Base-by-base conservation (phyloP, 2,797 vertebrate species). In the Oophaga sylvatica region DNA sequence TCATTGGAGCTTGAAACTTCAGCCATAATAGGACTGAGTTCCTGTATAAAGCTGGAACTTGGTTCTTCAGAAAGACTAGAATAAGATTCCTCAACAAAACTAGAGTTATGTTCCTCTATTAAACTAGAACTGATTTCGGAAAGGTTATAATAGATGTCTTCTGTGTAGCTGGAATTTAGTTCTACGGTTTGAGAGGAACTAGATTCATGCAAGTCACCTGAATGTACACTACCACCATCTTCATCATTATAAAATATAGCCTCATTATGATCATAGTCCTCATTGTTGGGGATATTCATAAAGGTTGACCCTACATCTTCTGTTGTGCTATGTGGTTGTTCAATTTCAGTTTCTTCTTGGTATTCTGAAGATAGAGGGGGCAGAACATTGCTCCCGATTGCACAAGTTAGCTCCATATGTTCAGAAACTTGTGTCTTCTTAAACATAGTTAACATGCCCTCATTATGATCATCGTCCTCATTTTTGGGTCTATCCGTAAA, bases 11-110 rank as follows among this genome's bases (percentile, higher is more conserved):
- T 89, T 20, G 68, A 20, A 11, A 1, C 26, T 78, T 86, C 83
- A 16, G 78, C 17, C 16, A 78, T 75, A 17, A 86, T 83, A 19
- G 88, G 80, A 19, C 88, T 89, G 13, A 60, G 80, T 31, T 83
- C 73, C 26, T 71, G 63, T 83, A 35, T 65, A 83, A 81, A 62
- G 19, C 60, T 56, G 62, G 70, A 71, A 16, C 26, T 63, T 19
- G 29, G 71, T 29, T 82, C 84, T 26, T 81, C 78, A n/a, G 1
- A 10, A 16, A 70, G 6, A 71, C 65, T 81, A 45, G 67, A 86
- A 35, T 68, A 60, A 11, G 78, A 86, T 79, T 70, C 29, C 35
- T 86, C 77, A 71, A 53, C 35, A 60, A 29, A 16, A 41, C 31
- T 73, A 26, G 65, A 86, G 73, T 70, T 26, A 20, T 11, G 56